These are phyloP conservation scores for Apostichopus leukothele DNA, from an alignment of 53 echinoderm and acorn worm species.

Conservation along the genomic window DNA sequence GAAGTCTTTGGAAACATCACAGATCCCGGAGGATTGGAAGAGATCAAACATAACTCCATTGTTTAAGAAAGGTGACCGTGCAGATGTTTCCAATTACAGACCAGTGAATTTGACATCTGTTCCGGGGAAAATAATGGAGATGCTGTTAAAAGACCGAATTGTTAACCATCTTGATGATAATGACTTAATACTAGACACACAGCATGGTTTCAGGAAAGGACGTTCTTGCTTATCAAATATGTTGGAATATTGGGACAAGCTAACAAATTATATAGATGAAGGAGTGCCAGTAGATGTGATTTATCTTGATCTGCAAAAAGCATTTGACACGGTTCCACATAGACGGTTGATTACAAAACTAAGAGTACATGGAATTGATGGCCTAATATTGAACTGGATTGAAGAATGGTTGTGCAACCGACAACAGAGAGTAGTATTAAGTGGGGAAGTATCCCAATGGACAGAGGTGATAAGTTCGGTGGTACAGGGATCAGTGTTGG, in stretches of 20 bases:
- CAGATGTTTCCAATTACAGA: constrained; percentile 15
- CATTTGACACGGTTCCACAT: background rate
- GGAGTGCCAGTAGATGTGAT: constrained; percentile 7
- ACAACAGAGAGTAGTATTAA: background rate
- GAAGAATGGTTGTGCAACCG: background rate
- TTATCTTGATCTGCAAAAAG: background rate
- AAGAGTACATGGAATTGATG: background rate
- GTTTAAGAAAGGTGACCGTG: background rate
- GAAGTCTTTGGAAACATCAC: constrained; percentile 3
- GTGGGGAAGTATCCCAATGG: background rate
- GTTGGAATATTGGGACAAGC: constrained; percentile 5
- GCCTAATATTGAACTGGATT: background rate
- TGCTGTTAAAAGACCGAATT: background rate
- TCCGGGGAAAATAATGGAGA: constrained; percentile 24
- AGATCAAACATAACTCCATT: constrained; percentile 28
- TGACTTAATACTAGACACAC: constrained; percentile 1
- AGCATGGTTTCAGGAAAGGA: constrained; percentile 24
- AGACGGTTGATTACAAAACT: background rate
- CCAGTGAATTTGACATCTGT: constrained; percentile 16
- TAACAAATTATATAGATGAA: constrained; percentile 11
- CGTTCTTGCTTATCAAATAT: constrained; percentile 19
- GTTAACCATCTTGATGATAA: background rate
- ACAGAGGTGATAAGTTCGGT: background rate
- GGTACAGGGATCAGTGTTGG: constrained; percentile 26
- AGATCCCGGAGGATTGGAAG: constrained; percentile 14